These are phyloP conservation scores for Parazoanthus swiftii DNA, from an alignment of 92 coral and sea anemone species.

Conservation along the genomic window DNA sequence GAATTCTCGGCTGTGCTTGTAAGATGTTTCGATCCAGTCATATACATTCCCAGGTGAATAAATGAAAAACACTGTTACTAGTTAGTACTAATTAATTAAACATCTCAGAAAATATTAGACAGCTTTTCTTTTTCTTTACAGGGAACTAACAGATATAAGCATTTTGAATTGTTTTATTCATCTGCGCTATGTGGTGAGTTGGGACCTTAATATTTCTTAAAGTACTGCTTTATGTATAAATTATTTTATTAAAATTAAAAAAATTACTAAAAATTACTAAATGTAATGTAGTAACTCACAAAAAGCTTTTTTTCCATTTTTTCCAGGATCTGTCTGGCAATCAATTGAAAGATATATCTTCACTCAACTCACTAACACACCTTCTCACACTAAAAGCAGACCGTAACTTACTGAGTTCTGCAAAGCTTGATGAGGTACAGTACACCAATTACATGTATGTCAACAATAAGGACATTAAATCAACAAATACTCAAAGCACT, in stretches of 20 bases:
- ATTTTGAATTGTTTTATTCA: conserved; percentile 94
- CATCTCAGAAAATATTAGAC: neutral
- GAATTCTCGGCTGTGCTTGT: no score
- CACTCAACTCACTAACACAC: conserved; percentile 91
- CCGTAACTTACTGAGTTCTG: conserved; percentile 75
- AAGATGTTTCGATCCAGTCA: no score
- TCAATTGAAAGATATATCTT: conserved; percentile 82
- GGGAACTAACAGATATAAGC: conserved; percentile 91
- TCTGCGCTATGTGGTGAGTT: conserved; percentile 93
- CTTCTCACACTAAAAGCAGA: conserved; percentile 94
- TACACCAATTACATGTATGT: neutral
- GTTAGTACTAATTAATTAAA: no score
- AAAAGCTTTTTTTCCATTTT: neutral
- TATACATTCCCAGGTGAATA: no score
- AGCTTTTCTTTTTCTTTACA: conserved; percentile 36
- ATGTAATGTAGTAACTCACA: neutral
- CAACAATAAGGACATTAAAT: neutral
- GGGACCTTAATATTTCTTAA: neutral
- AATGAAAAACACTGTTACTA: no score
- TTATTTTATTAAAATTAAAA: no score
- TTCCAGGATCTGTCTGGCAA: conserved; percentile 86
- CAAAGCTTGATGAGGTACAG: conserved; percentile 92
- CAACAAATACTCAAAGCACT: no score
- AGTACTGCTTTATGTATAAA: no score
- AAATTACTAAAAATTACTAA: no score